Base-by-base conservation (phyloP, 37 sponge, comb jelly and placozoan species). In the Petrosia ficiformis region DNA sequence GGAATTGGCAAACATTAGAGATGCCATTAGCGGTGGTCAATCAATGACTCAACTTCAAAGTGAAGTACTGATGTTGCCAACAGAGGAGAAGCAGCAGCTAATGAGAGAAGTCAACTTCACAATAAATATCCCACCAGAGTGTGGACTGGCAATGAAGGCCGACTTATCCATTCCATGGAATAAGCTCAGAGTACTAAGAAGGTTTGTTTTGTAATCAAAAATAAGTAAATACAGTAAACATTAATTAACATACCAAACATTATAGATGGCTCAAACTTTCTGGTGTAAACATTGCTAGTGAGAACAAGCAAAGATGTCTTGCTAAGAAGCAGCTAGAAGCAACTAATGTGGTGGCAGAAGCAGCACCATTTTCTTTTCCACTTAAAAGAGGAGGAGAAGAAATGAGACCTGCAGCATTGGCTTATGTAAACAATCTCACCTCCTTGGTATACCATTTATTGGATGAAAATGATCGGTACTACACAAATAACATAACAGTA, bases 61-160 rank as follows among this genome's bases (percentile, higher is more conserved):
- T 48, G 54, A 48, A 16, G 21, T 68, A 22, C 41, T 42, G 37
- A 22, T 42, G 19, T 42, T 68, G 5, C 16, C 70, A 39, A 10
- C 8, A 29, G 40, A 36, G 54, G 14, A 48, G 16, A 11, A 61
- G 59, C 36, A 74, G 38, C 16, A 4, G 4, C 6, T 42, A 24
- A 14, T 68, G 38, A 30, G 58, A 14, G 42, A 52, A 2, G 10
- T 48, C 11, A 19, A 56, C 42, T 31, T 79, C 58, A 68, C 39
- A 5, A 35, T 79, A 2, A 30, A 34, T 3, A 79, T 79, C 38
- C 72, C 81, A 71, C 44, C 66, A 2, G 64, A 81, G n/a, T 29
- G 34, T 6, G 44, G 39, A 33, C 67, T 81, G 1, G 81, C 81
- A 6, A 59, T 81, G 57, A 81, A 81, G 41, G 73, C 81, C 35